phyloP scores from a whole-genome alignment of 2,113 vertebrate genomes.

The Sapayoa aenigma region DNA sequence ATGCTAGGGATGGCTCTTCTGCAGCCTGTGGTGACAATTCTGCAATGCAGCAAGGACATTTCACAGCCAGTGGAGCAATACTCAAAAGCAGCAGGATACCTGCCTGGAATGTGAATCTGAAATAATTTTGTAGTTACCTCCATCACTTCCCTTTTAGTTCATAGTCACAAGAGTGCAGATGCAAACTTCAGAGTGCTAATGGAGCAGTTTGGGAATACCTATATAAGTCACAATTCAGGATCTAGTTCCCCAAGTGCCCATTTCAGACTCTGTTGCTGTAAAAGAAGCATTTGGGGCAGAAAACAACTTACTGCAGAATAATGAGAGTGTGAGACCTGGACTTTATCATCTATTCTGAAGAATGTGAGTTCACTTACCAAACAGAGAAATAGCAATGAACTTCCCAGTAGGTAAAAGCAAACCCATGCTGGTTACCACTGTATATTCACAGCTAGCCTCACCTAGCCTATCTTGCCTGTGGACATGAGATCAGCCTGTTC shows the following conservation, averaged over 20 bases:
- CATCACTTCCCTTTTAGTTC: neutral
- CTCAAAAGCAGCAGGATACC: neutral
- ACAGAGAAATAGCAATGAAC: slow-evolving; percentile 1
- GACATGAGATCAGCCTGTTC: neutral
- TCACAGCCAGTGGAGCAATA: neutral
- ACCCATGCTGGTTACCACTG: neutral
- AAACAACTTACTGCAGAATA: neutral
- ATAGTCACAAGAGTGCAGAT: neutral
- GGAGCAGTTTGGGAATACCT: neutral
- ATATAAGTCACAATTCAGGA: neutral
- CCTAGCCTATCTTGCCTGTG: neutral
- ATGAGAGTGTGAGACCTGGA: neutral
- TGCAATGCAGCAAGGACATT: neutral
- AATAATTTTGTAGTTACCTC: neutral
- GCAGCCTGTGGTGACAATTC: neutral
- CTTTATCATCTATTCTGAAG: neutral
- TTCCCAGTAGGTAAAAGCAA: slow-evolving; percentile 23
- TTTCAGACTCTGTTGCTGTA: neutral
- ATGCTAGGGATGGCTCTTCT: neutral
- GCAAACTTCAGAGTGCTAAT: neutral
- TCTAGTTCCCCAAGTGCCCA: neutral
- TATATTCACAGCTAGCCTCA: neutral
- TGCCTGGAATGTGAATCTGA: neutral
- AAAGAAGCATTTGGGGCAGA: neutral
- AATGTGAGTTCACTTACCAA: neutral